Percentiles rank a stretch among this genome's conserved stretches.
phyloP scores from a whole-genome alignment of 2,797 vertebrate genomes.

The Tenualosa ilisha region DNA sequence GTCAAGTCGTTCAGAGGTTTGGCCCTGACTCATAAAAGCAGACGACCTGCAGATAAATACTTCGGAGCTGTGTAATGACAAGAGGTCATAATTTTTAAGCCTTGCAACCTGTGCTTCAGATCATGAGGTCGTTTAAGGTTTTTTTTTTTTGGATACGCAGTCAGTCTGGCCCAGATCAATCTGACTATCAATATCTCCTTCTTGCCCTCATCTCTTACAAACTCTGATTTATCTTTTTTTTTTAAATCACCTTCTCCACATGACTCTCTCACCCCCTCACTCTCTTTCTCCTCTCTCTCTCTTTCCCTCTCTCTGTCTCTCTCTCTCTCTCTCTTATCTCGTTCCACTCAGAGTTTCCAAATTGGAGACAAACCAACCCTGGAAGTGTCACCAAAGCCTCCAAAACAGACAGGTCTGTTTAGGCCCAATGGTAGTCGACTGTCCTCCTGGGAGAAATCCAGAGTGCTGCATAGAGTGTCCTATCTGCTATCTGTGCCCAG shows the following conservation, averaged over 20 bases:
- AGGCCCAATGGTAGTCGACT: not conserved
- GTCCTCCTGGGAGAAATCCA: not conserved
- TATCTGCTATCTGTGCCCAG: not conserved
- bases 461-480: not conserved
- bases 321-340: not conserved
- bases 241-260: not conserved
- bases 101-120: constrained; percentile 2
- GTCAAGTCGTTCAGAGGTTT: constrained; percentile 16
- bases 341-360: not conserved
- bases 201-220: not conserved
- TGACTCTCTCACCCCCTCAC: no score
- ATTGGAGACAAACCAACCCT: not conserved
- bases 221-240: not conserved
- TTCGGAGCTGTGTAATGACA: constrained; percentile 22
- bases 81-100: not conserved
- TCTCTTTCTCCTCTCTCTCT: not conserved
- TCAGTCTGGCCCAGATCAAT: not conserved
- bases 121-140: not conserved
- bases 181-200: not conserved
- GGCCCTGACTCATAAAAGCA: not conserved
- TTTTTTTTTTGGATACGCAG: not conserved
- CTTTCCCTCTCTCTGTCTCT: not conserved
- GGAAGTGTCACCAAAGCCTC: not conserved
- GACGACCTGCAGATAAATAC: constrained; percentile 17
- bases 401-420: not conserved